Evolutionary conservation across 30 jellyfish, hydroid and myxozoan genomes (phyloP).

Genomic region (Aurelia aurita complex sp. Pacific): DNA sequence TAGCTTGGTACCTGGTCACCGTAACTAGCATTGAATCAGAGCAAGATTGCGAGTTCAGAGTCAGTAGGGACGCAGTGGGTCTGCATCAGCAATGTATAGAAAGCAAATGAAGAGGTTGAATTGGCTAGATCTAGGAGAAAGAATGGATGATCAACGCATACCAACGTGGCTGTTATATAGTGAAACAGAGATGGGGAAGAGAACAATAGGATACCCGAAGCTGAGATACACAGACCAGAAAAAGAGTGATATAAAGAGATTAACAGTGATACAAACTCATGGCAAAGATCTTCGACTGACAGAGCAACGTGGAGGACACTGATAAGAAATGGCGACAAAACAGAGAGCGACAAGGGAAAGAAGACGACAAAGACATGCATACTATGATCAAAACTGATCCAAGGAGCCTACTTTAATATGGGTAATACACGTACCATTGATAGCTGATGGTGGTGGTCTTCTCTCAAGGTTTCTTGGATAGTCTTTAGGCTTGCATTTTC

Average conservation of each 20-base stretch:
- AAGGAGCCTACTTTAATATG: background rate
- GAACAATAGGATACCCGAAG: background rate
- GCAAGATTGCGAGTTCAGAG: too few relatives aligned
- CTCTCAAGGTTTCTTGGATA: conserved; percentile 60
- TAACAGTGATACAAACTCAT: background rate
- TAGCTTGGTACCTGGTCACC: too few relatives aligned
- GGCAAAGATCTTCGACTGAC: conserved; percentile 2
- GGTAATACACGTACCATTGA: background rate
- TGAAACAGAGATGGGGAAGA: too few relatives aligned
- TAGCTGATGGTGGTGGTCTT: conserved; percentile 42
- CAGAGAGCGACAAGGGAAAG: background rate
- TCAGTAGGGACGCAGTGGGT: too few relatives aligned
- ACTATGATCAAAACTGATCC: background rate
- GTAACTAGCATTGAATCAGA: too few relatives aligned
- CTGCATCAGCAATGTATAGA: too few relatives aligned
- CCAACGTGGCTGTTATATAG: too few relatives aligned
- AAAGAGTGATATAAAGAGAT: background rate
- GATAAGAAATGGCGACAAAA: background rate
- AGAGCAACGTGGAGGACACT: background rate
- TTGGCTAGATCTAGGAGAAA: too few relatives aligned
- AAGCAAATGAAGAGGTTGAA: too few relatives aligned
- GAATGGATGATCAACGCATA: too few relatives aligned
- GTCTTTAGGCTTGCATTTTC: conserved; percentile 59
- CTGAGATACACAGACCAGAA: background rate
- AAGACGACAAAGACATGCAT: background rate